Evolutionary conservation across 2,888 invertebrate species (phyloP), one percentile per base, ranked within the genome.

Genomic region (Trisateles emortualis): DNA sequence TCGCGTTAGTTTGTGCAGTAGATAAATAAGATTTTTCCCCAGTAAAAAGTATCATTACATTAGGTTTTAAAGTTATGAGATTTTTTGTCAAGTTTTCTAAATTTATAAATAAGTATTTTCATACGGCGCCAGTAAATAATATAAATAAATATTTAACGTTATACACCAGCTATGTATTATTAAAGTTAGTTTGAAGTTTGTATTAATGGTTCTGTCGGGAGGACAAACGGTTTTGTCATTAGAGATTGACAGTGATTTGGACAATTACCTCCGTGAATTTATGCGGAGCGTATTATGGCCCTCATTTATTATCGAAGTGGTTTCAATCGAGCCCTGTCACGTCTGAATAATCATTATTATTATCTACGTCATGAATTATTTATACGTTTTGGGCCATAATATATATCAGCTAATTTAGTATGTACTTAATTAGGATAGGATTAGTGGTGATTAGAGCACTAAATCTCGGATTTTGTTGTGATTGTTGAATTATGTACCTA

Each of bases 161-260:
- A 46, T 30, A 24, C 24, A 19, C 45, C 19, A 33, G 33, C 13
- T 17, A 49, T 45, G 47, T 42, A 59, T 33, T 38, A 44, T 26
- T 3, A 26, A 59, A 60, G 13, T 47, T 48, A 49, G 35, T 55
- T 54, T 46, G 19, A 52, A 58, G 30, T 61, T 40, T 32, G 52
- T 51, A 68, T 70, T 57, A 67, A 67, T 68, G 41, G 51, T 11
- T 24, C 52, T 32, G 57, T 63, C 46, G 39, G 32, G 41, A 56
- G 44, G 46, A 68, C 68, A 70, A 67, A 70, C 56, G 68, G 50
- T 44, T 57, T 51, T 46, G 57, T 70, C 71, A 70, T 68, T 70
- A 70, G 42, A 56, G 56, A 63, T 63, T 68, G 68, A 70, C 71
- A 68, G 63, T 68, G 71, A 70, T 68, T 68, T 57, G 71, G 59